Conservation (phyloP, 2,113 vertebrate genomes). For the Siphamia tubifer region DNA sequence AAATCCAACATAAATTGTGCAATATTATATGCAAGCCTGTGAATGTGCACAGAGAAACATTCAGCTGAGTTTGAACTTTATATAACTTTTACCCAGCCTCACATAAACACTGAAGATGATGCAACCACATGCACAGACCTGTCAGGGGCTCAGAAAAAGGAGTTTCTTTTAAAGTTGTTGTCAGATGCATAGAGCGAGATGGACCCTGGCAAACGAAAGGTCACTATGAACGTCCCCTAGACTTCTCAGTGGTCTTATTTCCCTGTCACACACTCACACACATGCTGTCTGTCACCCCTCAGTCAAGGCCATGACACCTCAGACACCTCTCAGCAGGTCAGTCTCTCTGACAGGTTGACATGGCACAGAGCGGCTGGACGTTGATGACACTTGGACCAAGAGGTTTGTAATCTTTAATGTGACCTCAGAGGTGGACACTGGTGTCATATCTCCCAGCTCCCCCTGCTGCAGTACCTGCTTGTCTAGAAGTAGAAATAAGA, state of each 20-base stretch:
- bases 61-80: not conserved
- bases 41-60: not conserved
- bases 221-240: slow-evolving; percentile 55
- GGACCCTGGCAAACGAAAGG: slow-evolving; percentile 61
- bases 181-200: slow-evolving; percentile 57
- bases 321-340: slow-evolving; percentile 58
- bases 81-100: not conserved
- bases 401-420: slow-evolving; percentile 44
- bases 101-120: not conserved
- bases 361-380: slow-evolving; percentile 42
- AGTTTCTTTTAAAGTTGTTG: slow-evolving; percentile 60
- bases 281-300: slow-evolving; percentile 64
- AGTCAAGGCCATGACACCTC: slow-evolving; percentile 64
- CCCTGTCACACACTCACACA: slow-evolving; percentile 67
- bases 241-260: slow-evolving; percentile 63
- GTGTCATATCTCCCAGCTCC: slow-evolving; percentile 43
- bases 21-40: too few relatives aligned
- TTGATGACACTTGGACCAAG: slow-evolving; percentile 53
- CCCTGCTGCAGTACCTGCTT: not conserved
- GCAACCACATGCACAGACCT: slow-evolving; percentile 33
- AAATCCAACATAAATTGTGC: too few relatives aligned
- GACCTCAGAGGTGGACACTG: slow-evolving; percentile 55
- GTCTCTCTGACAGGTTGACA: slow-evolving; percentile 67
- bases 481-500: slow-evolving; percentile 28
- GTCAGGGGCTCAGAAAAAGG: slow-evolving; percentile 39